These are phyloP conservation scores for Thamnaconus septentrionalis DNA, from an alignment of 2,113 vertebrate genomes.

Conservation along the genomic window DNA sequence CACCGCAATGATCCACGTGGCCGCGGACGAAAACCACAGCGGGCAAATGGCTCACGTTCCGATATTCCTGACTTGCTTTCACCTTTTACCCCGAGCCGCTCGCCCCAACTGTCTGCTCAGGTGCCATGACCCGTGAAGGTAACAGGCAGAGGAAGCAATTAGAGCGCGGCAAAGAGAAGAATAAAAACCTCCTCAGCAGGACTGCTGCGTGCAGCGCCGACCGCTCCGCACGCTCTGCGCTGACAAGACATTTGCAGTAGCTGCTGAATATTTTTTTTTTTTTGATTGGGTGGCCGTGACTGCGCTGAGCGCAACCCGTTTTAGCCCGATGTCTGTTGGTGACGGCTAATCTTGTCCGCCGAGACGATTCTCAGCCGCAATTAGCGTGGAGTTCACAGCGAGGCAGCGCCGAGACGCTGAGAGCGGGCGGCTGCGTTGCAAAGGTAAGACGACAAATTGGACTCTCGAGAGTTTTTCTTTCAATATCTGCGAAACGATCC, in stretches of 20 bases:
- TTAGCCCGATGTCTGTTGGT: slow-evolving; percentile 4
- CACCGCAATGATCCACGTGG: too few relatives aligned
- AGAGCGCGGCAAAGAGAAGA: slow-evolving; percentile 34
- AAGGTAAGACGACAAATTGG: too few relatives aligned
- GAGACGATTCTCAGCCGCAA: slow-evolving; percentile 33
- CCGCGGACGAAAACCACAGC: too few relatives aligned
- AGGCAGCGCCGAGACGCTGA: too few relatives aligned
- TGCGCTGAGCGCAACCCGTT: background rate
- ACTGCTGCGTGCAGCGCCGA: background rate
- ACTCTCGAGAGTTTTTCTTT: too few relatives aligned
- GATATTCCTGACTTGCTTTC: too few relatives aligned
- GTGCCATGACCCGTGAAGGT: slow-evolving; percentile 57
- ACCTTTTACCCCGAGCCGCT: slow-evolving; percentile 31
- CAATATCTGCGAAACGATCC: too few relatives aligned
- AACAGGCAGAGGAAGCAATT: slow-evolving; percentile 64
- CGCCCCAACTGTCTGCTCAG: slow-evolving; percentile 26
- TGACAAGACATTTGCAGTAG: background rate
- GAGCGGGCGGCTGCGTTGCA: too few relatives aligned
- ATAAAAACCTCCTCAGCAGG: background rate
- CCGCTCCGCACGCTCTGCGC: background rate
- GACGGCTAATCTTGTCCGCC: slow-evolving; percentile 21
- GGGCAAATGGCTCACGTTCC: slow-evolving; percentile 21
- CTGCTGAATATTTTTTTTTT: background rate
- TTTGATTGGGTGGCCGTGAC: background rate
- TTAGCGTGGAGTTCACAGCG: slow-evolving; percentile 16